Percentiles rank a stretch among this genome's conserved stretches.
Evolutionary conservation across 2,113 vertebrate species (phyloP).

Genomic region (Colius striatus): DNA sequence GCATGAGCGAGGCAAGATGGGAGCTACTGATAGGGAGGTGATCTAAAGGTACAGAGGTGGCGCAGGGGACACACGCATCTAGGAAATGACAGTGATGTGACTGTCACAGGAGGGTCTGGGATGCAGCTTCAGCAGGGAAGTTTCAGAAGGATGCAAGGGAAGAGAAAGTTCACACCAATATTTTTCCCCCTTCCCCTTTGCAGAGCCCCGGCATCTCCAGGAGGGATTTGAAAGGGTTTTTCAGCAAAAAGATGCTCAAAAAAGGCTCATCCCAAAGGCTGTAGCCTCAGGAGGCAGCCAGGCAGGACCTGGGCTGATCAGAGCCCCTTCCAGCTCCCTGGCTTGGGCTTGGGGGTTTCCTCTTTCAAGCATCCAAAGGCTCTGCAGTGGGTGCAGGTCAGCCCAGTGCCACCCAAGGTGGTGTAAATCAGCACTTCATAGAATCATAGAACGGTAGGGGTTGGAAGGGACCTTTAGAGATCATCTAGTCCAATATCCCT

Average conservation of each 20-base stretch:
- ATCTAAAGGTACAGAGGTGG: background rate
- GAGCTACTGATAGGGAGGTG: background rate
- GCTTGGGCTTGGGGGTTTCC: accelerated
- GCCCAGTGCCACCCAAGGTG: background rate
- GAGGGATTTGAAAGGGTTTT: background rate
- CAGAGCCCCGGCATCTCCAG: accelerated
- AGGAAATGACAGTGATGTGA: background rate
- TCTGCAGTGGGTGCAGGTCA: background rate
- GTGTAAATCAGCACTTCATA: background rate
- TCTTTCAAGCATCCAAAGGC: background rate
- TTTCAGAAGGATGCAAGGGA: accelerated
- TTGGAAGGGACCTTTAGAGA: no score
- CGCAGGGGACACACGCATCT: background rate
- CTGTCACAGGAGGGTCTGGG: background rate
- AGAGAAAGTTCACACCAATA: accelerated
- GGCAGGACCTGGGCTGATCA: no score
- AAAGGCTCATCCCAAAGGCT: accelerated
- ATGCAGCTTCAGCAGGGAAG: accelerated
- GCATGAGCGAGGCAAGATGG: background rate
- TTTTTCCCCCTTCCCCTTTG: background rate
- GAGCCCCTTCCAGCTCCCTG: background rate
- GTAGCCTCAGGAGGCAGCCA: no score
- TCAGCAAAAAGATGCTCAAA: background rate
- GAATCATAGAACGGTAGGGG: no score
- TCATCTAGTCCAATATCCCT: accelerated